These are phyloP conservation scores for Mormyrus lacerda DNA, from an alignment of 2,113 vertebrate genomes.

Conservation along the genomic window DNA sequence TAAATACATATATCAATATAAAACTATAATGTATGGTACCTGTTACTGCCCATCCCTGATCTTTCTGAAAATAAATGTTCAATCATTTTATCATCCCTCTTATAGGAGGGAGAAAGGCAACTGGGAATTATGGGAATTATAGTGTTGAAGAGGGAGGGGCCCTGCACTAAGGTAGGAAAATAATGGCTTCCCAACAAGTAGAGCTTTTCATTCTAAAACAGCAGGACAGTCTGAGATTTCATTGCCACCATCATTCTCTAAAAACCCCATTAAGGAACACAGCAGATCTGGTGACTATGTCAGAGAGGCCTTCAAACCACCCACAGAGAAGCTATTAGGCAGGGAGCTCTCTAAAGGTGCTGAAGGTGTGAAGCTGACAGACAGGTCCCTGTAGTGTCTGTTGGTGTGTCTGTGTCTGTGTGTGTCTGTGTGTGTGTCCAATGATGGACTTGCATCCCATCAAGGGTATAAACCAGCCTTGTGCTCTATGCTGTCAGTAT, in stretches of 20 bases:
- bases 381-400: neutral
- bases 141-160: neutral
- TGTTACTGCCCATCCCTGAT: neutral
- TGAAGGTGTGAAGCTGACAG: neutral
- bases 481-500: neutral
- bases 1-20: neutral
- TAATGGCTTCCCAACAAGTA: neutral
- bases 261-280: neutral
- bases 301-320: neutral
- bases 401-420: neutral
- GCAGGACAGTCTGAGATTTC: neutral
- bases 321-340: neutral
- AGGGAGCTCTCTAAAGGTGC: neutral
- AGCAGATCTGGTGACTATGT: neutral
- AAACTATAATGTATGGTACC: neutral
- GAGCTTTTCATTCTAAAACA: neutral
- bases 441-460: neutral
- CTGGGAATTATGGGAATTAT: no score
- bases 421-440: neutral
- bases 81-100: neutral
- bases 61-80: neutral
- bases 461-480: neutral
- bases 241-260: neutral
- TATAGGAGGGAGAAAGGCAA: neutral
- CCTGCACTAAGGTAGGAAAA: neutral